Base-by-base conservation (phyloP, 1,140 invertebrate genomes). In the Pararge aegeria region DNA sequence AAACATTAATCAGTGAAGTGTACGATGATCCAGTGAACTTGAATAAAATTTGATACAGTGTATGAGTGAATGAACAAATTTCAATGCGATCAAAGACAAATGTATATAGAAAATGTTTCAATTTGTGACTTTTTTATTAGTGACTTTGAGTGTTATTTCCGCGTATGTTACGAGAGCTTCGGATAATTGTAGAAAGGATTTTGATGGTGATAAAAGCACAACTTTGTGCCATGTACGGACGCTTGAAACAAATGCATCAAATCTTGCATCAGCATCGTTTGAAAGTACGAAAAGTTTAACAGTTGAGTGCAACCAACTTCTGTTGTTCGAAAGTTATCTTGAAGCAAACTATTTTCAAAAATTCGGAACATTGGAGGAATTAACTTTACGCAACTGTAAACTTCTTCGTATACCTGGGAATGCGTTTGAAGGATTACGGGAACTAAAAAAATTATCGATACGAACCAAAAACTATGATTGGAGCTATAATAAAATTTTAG, bases 291-390 rank as follows among this genome's bases (percentile, higher is more conserved):
- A 94, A 38, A 91, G 92, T 10, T 84, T 97, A 58, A 91, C 91
- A 24, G 91, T 97, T 10, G 90, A 92, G 60, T 98, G 97, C 90
- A 95, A 93, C 78, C 94, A 95, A 66, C 91, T 94, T 27, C 91
- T 96, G 62, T 93, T 95, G 30, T 95, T 95, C 76, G 96, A 97
- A 90, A 97, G 95, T 78, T 92, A 93, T 40, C 87, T 97, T 9
- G 93, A 93, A 46, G 92, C 93, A 5, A 93, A 94, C 64, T 93
- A 92, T 61, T 95, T 97, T 87, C 93, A 95, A 66, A 92, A 94
- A 30, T 90, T 97, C 15, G 92, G 93, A 68, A 93, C 94, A 24
- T 90, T 97, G 2, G 93, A 95, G 74, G 93, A 95, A 52, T 87
- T 97, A 19, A 87, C 90, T 37, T 89, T 97, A 62, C 92, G 93